Base-by-base conservation (phyloP, 2,888 invertebrate species). In the Drosophila multiciliata region DNA sequence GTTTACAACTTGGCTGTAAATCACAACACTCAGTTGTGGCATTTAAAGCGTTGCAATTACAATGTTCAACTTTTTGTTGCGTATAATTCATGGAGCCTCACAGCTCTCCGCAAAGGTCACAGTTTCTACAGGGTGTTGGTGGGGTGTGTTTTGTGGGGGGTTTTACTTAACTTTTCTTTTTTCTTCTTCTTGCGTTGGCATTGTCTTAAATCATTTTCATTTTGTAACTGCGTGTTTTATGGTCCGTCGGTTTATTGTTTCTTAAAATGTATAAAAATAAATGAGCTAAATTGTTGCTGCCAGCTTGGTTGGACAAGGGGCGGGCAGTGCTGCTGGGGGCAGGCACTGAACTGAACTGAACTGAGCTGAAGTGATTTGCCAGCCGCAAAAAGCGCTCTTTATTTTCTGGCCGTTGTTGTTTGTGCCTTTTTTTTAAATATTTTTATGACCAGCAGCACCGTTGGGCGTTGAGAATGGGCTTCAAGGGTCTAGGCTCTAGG, bases 191-290 rank as follows among this genome's bases (percentile, higher is more conserved):
- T 32, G 55, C 49, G 45, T 40, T 54, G 70, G 78, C 78, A 75
- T 73, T 75, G 67, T 82, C 88, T 83, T 86, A 86, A 88, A 86
- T 86, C 85, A 86, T 86, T 88, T 88, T 83, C 89, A 82, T 88
- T 86, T 83, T 82, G 82, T 83, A 80, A 86, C 78, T 88, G 78
- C 86, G 88, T 86, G 83, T 88, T 86, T 86, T 86, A 86, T 86
- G 85, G 86, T 73, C 88, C 86, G 86, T 73, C 86, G 85, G 85
- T 88, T 86, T 86, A 86, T 86, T 86, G 88, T 88, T 86, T 86
- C 84, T 84, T 87, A 83, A 86, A 86, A 88, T 88, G 88, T 86
- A 86, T 88, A 87, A 82, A 86, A 86, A 86, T 83, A 86, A 86
- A 88, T 86, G 88, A 83, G 85, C 85, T 86, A 88, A 86, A 86